Base-by-base conservation (phyloP, 2,113 vertebrate species). In the Taurulus bubalis region DNA sequence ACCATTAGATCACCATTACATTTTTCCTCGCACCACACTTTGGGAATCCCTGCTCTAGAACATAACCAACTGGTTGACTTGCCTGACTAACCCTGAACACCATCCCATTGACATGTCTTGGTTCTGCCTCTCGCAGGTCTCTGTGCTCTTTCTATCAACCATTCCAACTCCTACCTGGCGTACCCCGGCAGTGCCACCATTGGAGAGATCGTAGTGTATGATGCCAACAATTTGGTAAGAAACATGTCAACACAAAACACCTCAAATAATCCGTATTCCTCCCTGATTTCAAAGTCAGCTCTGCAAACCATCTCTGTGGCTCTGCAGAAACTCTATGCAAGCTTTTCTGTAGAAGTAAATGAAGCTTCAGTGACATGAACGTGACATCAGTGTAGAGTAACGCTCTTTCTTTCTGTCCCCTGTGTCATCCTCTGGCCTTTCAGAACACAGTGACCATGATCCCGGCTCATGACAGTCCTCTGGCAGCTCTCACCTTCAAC, bases 361-460 rank as follows among this genome's bases (percentile, higher is more conserved):
- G 5, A 18, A 15, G 45, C 45, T 24, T 11, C 18, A 7, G 8
- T 47, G 51, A 28, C 30, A 34, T 28, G 22, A 32, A 24, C 12
- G 40, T 28, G 0, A 42, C 7, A 40, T 34, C 53, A 64, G 12
- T 24, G 14, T 83, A 49, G 9, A 67, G 2, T 75, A 34, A 71
- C n/a, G 2, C 26, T 51, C 10, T 51, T 4, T 60, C 20, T 18
- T 5, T 65, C 28, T 60, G 28, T 81, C 5, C 22, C 9, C 3
- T 68, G 9, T 71, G 1, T 72, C 28, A 40, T 32, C 28, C 7
- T 53, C 16, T 59, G 16, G 80, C n/a, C 0, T 77, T 76, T 78
- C 94, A 99, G 98, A 97, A 95, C 94, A 96, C 97, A 42, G 95
- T 98, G 40, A 97, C 97, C 51, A 97, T 97, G 97, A 98, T 99